Base-by-base conservation (phyloP, 2,888 invertebrate species). In the Ommatoiulus sabulosus region DNA sequence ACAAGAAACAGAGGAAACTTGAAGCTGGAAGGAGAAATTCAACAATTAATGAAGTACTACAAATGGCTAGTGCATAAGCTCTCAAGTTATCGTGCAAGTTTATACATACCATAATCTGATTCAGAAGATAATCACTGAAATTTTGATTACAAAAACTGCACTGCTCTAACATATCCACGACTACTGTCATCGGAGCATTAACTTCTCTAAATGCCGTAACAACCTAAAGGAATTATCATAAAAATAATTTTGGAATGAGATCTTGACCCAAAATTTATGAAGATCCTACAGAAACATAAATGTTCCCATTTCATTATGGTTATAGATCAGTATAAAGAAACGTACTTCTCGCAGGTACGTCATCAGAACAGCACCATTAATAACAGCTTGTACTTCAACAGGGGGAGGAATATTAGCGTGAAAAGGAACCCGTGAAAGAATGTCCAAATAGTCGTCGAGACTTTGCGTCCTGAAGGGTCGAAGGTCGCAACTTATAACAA, bases 401-500 rank as follows among this genome's bases (percentile, higher is more conserved):
- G 85, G 86, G 6, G 52, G 44, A 35, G 86, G 12, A 44, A 85
- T 46, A 57, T 72, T 87, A 63, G 86, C 86, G 35, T 57, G 35
- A 90, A 90, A 87, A n/a, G 43, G 87, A 89, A 88, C 15, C 6
- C 35, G 43, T 10, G 88, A 44, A 7, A 72, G 57, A 12, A n/a
- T 17, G 44, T 88, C 80, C 17, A n/a, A 4, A 46, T 88, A 46
- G 12, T 84, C 44, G 15, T 88, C 88, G 89, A 89, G 90, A 92
- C 92, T 91, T 88, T 91, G 91, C 43, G 92, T 92, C 88, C 91
- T 90, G 88, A 91, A 92, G 5, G 91, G 90, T 7, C 91, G 90
- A 4, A 93, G 91, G 90, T 93, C 92, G 91, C 93, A 93, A 91
- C 92, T 92, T 52, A 93, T 91, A 44, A 93, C 91, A 44, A 94